phyloP scores from a whole-genome alignment of 2,888 invertebrate genomes.

The Itoplectis maculator region DNA sequence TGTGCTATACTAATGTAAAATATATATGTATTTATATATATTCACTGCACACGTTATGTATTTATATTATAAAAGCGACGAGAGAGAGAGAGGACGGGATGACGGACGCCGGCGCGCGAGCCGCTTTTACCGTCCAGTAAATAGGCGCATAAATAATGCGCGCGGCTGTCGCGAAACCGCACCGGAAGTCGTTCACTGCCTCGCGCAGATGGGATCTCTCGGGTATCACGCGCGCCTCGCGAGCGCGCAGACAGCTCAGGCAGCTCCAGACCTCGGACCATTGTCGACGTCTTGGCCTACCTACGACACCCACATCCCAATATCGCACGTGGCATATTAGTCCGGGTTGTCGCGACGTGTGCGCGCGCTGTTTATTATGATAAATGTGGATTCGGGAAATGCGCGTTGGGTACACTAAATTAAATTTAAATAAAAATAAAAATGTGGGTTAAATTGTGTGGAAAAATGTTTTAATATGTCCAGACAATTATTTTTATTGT shows the following conservation, averaged over 20 bases:
- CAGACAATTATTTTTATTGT: too few species aligned
- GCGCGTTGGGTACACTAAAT: background rate
- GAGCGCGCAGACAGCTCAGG: too few species aligned
- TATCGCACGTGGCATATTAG: background rate
- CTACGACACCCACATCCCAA: conserved; percentile 38
- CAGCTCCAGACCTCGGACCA: too few species aligned
- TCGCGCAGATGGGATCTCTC: conserved; percentile 56
- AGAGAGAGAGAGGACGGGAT: conserved; percentile 28
- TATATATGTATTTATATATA: too few species aligned
- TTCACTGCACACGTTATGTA: conserved; percentile 23
- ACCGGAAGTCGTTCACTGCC: conserved; percentile 67
- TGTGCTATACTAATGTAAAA: too few species aligned
- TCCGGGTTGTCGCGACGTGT: background rate
- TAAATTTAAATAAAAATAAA: background rate
- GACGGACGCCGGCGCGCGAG: conserved; percentile 43
- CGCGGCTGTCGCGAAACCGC: conserved; percentile 41
- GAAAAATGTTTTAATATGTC: too few species aligned
- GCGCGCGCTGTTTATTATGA: too few species aligned
- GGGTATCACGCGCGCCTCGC: conserved; percentile 47
- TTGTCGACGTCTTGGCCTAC: conserved; percentile 48
- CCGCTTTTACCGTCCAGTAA: conserved; percentile 46
- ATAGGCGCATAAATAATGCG: conserved; percentile 67
- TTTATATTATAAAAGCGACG: conserved; percentile 31
- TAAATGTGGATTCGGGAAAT: background rate
- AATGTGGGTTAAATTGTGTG: too few species aligned